These are phyloP conservation scores for Drosophila ficusphila DNA, from an alignment of 1,140 invertebrate species.

Conservation along the genomic window DNA sequence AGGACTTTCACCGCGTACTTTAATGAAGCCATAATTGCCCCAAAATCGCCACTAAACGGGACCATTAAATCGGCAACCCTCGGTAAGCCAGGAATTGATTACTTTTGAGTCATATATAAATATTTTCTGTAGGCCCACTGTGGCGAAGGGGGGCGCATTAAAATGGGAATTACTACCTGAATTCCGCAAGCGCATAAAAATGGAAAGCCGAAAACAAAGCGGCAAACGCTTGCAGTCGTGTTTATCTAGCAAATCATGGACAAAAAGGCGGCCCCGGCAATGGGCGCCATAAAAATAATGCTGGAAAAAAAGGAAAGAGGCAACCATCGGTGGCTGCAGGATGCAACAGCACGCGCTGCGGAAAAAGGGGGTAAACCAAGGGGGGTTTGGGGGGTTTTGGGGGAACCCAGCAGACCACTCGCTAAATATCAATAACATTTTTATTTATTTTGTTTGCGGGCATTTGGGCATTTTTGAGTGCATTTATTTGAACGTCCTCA, in stretches of 20 bases:
- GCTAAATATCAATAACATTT: slow-evolving; percentile 82
- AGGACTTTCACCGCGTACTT: slow-evolving; percentile 5
- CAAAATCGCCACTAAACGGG: slow-evolving; percentile 44
- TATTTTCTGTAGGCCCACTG: neutral
- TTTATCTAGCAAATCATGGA: slow-evolving; percentile 77
- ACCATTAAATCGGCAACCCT: slow-evolving; percentile 26
- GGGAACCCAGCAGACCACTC: slow-evolving; percentile 29
- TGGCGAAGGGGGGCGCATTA: slow-evolving; percentile 41
- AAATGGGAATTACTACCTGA: slow-evolving; percentile 79
- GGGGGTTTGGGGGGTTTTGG: neutral
- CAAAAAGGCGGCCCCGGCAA: slow-evolving; percentile 56
- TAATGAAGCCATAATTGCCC: slow-evolving; percentile 49
- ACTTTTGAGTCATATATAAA: neutral
- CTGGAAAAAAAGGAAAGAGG: neutral
- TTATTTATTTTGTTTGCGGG: slow-evolving; percentile 81
- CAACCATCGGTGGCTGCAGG: slow-evolving; percentile 47
- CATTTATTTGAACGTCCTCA: slow-evolving; percentile 80
- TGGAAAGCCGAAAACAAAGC: slow-evolving; percentile 32
- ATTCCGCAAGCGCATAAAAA: slow-evolving; percentile 71
- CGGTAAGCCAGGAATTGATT: slow-evolving; percentile 2
- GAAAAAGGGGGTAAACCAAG: neutral
- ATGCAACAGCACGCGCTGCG: slow-evolving; percentile 62
- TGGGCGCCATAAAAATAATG: slow-evolving; percentile 59
- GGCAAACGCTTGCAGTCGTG: slow-evolving; percentile 35
- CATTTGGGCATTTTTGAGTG: slow-evolving; percentile 82